Conservation (phyloP, 2,888 invertebrate species). For the Lutraria lutraria region DNA sequence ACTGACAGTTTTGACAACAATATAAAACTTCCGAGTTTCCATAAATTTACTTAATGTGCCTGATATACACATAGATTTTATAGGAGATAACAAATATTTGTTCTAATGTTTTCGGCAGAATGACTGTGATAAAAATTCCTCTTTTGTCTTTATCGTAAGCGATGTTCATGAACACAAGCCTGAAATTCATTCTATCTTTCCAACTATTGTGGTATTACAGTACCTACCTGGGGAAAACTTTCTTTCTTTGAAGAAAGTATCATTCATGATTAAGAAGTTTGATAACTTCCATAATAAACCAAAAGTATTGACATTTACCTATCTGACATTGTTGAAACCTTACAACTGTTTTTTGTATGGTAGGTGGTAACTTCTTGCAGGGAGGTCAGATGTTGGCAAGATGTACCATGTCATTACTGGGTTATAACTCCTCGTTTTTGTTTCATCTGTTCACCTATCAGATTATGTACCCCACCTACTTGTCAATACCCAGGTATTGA, state of each 20-base stretch:
- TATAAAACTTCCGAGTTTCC: no score
- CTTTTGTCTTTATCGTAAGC: no score
- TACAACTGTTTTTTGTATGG: conserved; percentile 8
- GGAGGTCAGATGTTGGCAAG: not conserved
- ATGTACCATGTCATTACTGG: not conserved
- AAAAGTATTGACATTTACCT: conserved; percentile 12
- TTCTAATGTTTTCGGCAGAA: no score
- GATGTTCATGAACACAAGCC: no score
- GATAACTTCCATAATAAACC: not conserved
- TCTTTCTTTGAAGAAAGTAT: not conserved
- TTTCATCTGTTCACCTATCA: conserved; percentile 11
- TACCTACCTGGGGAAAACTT: not conserved
- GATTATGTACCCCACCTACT: not conserved
- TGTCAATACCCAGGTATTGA: not conserved
- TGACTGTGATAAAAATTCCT: no score
- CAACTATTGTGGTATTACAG: not conserved
- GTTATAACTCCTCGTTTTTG: not conserved
- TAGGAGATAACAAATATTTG: no score
- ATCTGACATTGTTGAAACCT: not conserved
- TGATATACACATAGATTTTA: no score
- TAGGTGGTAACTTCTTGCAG: not conserved
- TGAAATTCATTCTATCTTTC: no score
- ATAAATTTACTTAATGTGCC: no score
- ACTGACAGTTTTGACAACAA: no score
- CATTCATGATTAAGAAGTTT: not conserved